Evolutionary conservation across 2,888 invertebrate genomes (phyloP).

Genomic region (Lobophora halterata): DNA sequence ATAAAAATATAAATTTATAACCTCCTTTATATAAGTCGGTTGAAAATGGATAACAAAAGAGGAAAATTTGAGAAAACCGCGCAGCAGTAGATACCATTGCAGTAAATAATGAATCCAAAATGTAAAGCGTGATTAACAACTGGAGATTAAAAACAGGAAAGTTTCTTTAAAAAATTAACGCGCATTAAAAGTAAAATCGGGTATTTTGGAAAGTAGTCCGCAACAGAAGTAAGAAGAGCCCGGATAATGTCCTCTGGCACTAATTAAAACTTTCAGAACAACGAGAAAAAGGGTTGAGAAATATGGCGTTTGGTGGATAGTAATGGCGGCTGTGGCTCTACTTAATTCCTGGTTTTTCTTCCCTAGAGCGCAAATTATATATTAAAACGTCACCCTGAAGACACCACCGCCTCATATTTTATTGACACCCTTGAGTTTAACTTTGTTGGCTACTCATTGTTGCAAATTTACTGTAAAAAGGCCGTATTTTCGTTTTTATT

Average conservation of each 20-base stretch:
- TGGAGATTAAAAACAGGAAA: slow-evolving; percentile 40
- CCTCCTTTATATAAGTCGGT: too few species aligned
- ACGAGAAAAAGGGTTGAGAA: slow-evolving; percentile 74
- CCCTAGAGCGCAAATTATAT: slow-evolving; percentile 47
- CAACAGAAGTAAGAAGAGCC: slow-evolving; percentile 59
- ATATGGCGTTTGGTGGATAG: slow-evolving; percentile 71
- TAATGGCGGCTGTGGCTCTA: slow-evolving; percentile 63
- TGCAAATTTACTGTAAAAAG: slow-evolving; percentile 17
- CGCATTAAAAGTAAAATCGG: slow-evolving; percentile 53
- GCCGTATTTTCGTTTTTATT: slow-evolving; percentile 16
- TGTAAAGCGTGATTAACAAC: slow-evolving; percentile 28
- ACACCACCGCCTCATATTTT: slow-evolving; percentile 22
- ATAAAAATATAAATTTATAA: too few species aligned
- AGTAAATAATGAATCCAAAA: slow-evolving; percentile 16
- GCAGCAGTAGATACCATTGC: neutral
- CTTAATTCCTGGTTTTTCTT: slow-evolving; percentile 69
- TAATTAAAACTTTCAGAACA: slow-evolving; percentile 77
- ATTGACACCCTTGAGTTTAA: slow-evolving; percentile 21
- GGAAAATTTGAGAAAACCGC: slow-evolving; percentile 6
- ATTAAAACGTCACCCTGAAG: slow-evolving; percentile 37
- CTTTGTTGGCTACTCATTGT: slow-evolving; percentile 12
- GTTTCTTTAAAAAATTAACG: slow-evolving; percentile 47
- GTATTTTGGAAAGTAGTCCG: slow-evolving; percentile 55
- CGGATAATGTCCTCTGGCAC: slow-evolving; percentile 77
- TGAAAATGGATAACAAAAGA: too few species aligned